Evolutionary conservation across 2,888 invertebrate genomes (phyloP), one percentile per base, ranked within the genome.

Genomic region (Pseudococcus longispinus): DNA sequence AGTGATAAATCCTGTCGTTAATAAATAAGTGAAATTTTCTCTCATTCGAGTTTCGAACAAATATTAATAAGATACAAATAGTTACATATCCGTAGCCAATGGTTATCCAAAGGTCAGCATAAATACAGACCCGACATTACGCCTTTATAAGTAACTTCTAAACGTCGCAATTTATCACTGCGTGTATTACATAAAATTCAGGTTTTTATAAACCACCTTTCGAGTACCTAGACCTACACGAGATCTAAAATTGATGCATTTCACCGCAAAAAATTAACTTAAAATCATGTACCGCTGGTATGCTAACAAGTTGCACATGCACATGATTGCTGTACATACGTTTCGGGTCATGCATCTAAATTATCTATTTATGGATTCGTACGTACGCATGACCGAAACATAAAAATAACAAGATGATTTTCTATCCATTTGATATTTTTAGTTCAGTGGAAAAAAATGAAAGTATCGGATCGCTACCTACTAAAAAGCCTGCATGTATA

Each of bases 381-480:
- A 51, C 23, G 9, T 23, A 23, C 0, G 60, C 23, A 9, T 60
- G 5, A 60, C 23, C 23, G 29, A 70, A 70, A 70, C 29, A 6
- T 37, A 70, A 70, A 5, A 18, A 42, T 32, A 37, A 42, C 77
- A 42, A 37, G 37, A 2, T 42, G 42, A 29, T 80, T 80, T 20
- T 11, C 26, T 37, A n/a, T 8, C 11, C 2, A 13, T 1, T 42
- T 80, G 18, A 15, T 29, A 20, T 80, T 80, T 80, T 80, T 29
- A 70, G 77, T 42, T 80, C 42, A 2, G 42, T 11, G 77, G 42
- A 80, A 80, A 77, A 80, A 80, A 80, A 80, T 42, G 77, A 80
- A 80, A 80, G 77, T 80, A 42, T 80, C 11, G 3, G 23, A 13
- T 0, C n/a, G 23, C 60, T 60, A 60, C 20, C 23, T 60, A 13